Conservation (phyloP, 2,113 vertebrate species). For the Stegostoma tigrinum region DNA sequence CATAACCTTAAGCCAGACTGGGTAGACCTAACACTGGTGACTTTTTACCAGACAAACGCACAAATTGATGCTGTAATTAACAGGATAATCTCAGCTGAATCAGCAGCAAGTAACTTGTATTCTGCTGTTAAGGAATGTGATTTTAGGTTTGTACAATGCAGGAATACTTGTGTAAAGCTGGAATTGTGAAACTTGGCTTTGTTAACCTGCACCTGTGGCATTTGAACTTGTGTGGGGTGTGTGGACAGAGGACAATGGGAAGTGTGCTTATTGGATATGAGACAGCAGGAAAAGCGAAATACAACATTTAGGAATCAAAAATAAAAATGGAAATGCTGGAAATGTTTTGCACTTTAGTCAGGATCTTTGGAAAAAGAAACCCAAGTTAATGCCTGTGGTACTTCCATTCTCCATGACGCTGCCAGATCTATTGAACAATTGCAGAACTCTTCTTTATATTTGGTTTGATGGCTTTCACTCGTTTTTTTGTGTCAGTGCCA, state of each 20-base stretch:
- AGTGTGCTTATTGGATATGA: background rate
- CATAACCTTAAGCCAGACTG: background rate
- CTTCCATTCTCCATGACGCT: background rate
- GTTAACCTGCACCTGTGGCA: background rate
- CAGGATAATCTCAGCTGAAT: background rate
- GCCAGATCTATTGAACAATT: background rate
- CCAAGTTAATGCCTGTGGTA: background rate
- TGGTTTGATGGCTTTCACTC: background rate
- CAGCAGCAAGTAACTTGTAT: background rate
- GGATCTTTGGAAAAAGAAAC: background rate
- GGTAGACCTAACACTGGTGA: background rate
- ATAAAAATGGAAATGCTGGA: background rate
- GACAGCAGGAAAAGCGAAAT: background rate
- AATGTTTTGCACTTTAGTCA: background rate
- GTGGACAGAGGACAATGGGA: background rate
- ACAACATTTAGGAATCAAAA: background rate
- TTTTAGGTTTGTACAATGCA: background rate
- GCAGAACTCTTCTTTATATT: background rate
- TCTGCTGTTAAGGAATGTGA: background rate
- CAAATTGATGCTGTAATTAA: background rate
- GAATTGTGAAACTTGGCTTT: background rate
- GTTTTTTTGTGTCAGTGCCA: background rate
- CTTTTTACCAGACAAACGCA: background rate
- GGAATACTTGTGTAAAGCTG: background rate
- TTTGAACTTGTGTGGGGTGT: background rate